phyloP scores from a whole-genome alignment of 2,113 vertebrate genomes.

The Cyprinus carpio region DNA sequence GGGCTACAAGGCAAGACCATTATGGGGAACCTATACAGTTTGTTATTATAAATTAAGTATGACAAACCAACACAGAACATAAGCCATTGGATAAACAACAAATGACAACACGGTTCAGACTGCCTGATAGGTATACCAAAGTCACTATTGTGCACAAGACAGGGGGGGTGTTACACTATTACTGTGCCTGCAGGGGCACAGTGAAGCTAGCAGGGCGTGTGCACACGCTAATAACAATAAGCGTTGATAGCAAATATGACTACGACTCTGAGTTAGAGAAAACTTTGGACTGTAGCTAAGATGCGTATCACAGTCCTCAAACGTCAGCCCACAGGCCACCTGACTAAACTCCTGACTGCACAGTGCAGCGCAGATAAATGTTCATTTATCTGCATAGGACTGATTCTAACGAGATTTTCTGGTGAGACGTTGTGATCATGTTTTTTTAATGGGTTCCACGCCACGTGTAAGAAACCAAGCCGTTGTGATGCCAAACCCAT shows the following conservation, averaged over 20 bases:
- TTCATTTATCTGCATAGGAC: no score
- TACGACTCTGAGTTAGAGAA: neutral
- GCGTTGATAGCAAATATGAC: no score
- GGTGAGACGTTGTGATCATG: no score
- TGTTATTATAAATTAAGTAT: conserved; percentile 58
- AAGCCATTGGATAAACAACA: neutral
- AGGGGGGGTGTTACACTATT: conserved; percentile 68
- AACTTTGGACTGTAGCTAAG: neutral
- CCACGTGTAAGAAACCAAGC: no score
- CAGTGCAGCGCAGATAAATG: no score
- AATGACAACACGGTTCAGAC: conserved; percentile 62
- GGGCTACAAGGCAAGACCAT: conserved; percentile 68
- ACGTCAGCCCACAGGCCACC: no score
- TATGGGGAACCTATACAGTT: conserved; percentile 46
- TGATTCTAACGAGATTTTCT: no score
- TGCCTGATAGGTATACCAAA: conserved; percentile 56
- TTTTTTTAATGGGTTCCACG: no score
- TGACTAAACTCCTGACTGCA: no score
- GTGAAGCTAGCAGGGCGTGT: conserved; percentile 53
- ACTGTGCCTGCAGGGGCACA: conserved; percentile 71
- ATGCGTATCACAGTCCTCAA: neutral
- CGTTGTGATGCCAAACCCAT: no score
- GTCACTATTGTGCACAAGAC: conserved; percentile 57
- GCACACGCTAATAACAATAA: conserved; percentile 65
- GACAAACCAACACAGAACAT: conserved; percentile 5